Conservation (phyloP, 2,888 invertebrate species). For the Danaus chrysippus region DNA sequence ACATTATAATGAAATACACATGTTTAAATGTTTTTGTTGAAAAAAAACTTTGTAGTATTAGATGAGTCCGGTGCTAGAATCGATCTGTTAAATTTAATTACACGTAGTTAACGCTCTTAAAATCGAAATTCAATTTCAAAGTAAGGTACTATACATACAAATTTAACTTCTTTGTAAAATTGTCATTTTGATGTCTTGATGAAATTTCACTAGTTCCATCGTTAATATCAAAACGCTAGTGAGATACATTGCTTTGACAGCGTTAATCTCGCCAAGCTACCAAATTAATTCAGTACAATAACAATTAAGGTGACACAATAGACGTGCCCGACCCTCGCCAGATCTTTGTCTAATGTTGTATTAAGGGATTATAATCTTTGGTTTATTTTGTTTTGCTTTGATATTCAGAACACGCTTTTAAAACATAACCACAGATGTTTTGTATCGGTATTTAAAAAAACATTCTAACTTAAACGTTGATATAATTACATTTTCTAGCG, state of each 20-base stretch:
- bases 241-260: conserved; percentile 29
- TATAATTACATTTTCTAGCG: not conserved
- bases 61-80: conserved; percentile 22
- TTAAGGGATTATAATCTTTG: conserved; percentile 34
- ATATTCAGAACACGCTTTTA: not conserved
- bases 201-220: no score
- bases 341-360: conserved; percentile 33
- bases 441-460: not conserved
- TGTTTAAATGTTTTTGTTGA: no score
- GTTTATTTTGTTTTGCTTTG: conserved; percentile 28
- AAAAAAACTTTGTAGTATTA: conserved; percentile 14
- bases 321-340: conserved; percentile 25
- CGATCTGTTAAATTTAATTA: conserved; percentile 27
- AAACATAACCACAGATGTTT: not conserved
- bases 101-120: conserved; percentile 26
- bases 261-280: conserved; percentile 28
- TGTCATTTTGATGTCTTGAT: no score
- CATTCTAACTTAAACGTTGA: not conserved
- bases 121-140: conserved; percentile 25
- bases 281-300: conserved; percentile 42
- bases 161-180: no score
- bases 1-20: no score
- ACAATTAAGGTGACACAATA: conserved; percentile 43
- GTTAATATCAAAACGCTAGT: conserved; percentile 18
- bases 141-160: conserved; percentile 22